phyloP scores from a whole-genome alignment of 2,888 invertebrate species.

The Sesia bembeciformis region DNA sequence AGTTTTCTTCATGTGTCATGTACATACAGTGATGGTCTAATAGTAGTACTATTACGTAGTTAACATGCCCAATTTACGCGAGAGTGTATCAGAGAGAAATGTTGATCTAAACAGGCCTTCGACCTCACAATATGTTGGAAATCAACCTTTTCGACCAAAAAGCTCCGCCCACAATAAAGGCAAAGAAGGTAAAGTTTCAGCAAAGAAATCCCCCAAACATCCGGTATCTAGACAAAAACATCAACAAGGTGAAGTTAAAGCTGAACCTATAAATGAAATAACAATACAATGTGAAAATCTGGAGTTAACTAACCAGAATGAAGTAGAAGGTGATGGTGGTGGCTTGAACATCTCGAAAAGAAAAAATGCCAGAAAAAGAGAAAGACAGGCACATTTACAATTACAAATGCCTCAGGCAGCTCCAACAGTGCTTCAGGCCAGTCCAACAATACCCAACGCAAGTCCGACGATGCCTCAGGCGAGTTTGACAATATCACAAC shows the following conservation, averaged over 20 bases:
- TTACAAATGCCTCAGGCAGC: slow-evolving; percentile 26
- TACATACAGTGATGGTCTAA: too few species aligned
- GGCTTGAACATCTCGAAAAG: slow-evolving; percentile 21
- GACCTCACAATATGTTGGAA: slow-evolving; percentile 28
- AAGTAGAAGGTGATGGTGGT: slow-evolving; percentile 17
- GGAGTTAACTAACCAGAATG: slow-evolving; percentile 9
- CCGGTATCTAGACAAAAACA: slow-evolving; percentile 10
- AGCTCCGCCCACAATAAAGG: slow-evolving; percentile 20
- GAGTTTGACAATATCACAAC: too few species aligned
- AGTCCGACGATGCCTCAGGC: too few species aligned
- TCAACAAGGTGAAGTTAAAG: slow-evolving; percentile 5
- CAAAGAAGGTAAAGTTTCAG: slow-evolving; percentile 18
- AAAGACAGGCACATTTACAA: slow-evolving; percentile 32
- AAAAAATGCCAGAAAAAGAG: slow-evolving; percentile 46
- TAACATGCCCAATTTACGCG: slow-evolving; percentile 31
- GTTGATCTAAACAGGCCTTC: slow-evolving; percentile 25
- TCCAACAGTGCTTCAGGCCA: neutral
- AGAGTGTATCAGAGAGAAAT: slow-evolving; percentile 25
- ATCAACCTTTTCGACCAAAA: slow-evolving; percentile 27
- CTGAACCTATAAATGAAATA: slow-evolving; percentile 18
- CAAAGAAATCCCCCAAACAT: slow-evolving; percentile 16
- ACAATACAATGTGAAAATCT: slow-evolving; percentile 19
- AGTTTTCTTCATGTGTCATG: too few species aligned
- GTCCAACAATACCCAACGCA: too few species aligned
- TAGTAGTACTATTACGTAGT: too few species aligned